Conservation (phyloP, 2,113 vertebrate species). For the Larimichthys polyactis region DNA sequence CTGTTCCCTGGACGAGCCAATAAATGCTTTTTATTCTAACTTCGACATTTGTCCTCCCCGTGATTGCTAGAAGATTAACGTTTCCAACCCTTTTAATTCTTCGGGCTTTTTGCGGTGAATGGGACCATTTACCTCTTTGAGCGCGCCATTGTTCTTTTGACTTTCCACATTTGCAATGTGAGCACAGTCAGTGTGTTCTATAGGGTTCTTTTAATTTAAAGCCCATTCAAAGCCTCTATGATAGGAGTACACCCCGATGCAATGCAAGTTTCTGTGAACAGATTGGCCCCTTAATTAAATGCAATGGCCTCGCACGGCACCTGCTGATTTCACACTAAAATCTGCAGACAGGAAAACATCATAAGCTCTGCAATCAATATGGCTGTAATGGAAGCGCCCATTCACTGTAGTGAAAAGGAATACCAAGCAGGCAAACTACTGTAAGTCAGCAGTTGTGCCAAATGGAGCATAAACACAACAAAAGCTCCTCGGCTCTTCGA, state of each 20-base stretch:
- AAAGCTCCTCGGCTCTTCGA: slow-evolving; percentile 9
- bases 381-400: slow-evolving; percentile 39
- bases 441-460: slow-evolving; percentile 57
- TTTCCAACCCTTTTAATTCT: background rate
- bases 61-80: slow-evolving; percentile 10
- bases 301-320: slow-evolving; percentile 35
- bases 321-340: slow-evolving; percentile 70
- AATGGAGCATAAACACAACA: slow-evolving; percentile 52
- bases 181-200: background rate
- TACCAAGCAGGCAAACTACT: slow-evolving; percentile 49
- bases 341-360: slow-evolving; percentile 54
- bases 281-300: slow-evolving; percentile 47
- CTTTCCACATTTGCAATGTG: background rate
- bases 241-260: background rate
- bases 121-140: slow-evolving; percentile 1
- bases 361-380: slow-evolving; percentile 60
- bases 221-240: background rate
- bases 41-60: background rate
- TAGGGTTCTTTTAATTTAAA: slow-evolving; percentile 15
- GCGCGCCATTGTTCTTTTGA: background rate
- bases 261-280: slow-evolving; percentile 6
- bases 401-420: slow-evolving; percentile 30
- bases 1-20: background rate
- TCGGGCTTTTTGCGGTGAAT: background rate
- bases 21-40: background rate